Evolutionary conservation across 2,113 vertebrate genomes (phyloP), one percentile per base, ranked within the genome.

Genomic region (Ceyx margarethae): DNA sequence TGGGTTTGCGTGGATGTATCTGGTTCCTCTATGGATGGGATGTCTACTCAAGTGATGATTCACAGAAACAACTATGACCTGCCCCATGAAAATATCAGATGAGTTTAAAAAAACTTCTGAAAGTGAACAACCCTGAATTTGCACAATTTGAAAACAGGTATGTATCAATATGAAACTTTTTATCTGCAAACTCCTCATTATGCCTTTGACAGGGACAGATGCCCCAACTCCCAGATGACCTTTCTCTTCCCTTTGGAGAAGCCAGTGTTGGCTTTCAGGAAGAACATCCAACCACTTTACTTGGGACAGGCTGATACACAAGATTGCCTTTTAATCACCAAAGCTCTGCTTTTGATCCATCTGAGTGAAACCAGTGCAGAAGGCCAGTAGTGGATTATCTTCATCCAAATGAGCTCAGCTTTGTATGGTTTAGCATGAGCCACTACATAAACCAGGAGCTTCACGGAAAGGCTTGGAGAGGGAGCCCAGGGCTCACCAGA

Each of bases 321-420:
- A 16, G 71, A 64, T 4, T 69, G 45, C 29, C 45, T 72, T 53
- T 45, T 1, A 33, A n/a, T 42, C 15, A 37, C 48, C 12, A 4
- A 82, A 50, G 35, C 29, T 92, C 60, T 81, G 45, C 35, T 61
- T 74, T 72, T n/a, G 43, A 68, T 46, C 31, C 51, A 51, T 8
- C 50, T 16, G 29, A 65, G 42, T 22, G 31, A 54, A 65, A 89
- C 42, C 15, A 11, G 28, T 25, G 50, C 48, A 68, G 50, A 75
- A 81, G 56, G 15, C 15, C n/a, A 66, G 28, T 77, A 90, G 4
- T 7, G n/a, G 57, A 54, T 51, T 61, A n/a, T 84, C 48, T 40
- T 58, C 0, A 1, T 45, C 43, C 3, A 3, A 13, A 33, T 33
- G 42, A 85, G 31, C 60, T 65, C 0, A 0, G 42, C 28, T 78